A percentile compares a stretch with the other conserved stretches of the same genome.
Conservation (phyloP, 2,113 vertebrate species). For the Alouatta palliata region DNA sequence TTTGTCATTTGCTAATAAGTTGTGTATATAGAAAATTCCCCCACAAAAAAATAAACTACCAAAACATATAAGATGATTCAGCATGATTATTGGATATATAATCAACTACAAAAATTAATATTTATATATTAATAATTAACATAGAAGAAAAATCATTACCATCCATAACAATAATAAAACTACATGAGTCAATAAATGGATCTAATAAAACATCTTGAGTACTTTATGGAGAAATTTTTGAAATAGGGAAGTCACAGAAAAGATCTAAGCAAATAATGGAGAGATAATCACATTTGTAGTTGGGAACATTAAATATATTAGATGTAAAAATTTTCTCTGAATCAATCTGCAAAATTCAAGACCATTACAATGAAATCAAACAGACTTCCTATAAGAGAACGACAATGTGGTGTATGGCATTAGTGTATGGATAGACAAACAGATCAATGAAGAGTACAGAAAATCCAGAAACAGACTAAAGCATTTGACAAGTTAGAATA, state of each 20-base stretch:
- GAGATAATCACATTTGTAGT: neutral
- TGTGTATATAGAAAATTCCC: neutral
- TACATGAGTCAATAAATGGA: neutral
- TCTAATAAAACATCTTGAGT: neutral
- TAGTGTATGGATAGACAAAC: neutral
- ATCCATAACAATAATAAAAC: neutral
- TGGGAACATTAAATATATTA: neutral
- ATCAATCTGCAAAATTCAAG: constrained; percentile 30
- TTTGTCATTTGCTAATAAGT: neutral
- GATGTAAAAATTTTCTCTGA: neutral
- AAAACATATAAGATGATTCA: neutral
- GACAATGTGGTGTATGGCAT: neutral
- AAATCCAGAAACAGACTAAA: neutral
- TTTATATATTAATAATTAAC: neutral
- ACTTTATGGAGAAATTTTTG: neutral
- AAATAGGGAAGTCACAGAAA: neutral
- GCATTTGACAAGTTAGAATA: neutral
- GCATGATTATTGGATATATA: neutral
- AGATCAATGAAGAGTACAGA: neutral
- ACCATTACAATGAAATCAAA: neutral
- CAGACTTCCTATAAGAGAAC: neutral
- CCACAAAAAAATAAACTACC: neutral
- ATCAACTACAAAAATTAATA: neutral
- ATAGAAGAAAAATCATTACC: neutral
- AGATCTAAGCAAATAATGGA: neutral